Base-by-base conservation (phyloP, 2,888 invertebrate species). In the Dyspetes luteomarginatus region DNA sequence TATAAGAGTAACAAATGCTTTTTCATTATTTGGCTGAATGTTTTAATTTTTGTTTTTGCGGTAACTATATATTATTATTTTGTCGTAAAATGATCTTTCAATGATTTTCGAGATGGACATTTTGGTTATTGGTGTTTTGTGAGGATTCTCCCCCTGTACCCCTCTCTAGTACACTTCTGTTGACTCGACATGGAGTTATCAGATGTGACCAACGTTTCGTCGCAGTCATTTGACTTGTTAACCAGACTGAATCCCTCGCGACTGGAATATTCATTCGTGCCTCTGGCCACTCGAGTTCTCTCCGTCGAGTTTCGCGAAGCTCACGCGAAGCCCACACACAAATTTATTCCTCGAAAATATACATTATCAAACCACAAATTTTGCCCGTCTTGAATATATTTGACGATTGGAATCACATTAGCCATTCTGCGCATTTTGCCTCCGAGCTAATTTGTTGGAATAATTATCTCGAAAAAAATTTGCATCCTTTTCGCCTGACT, bases 231-330 rank as follows among this genome's bases (percentile, higher is more conserved):
- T 76, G 76, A 72, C 80, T 81, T 81, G 80, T 77, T 81, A 81
- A 81, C 80, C 68, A 77, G 76, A 81, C 62, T 52, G 48, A 76
- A 71, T 76, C 76, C 48, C 68, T 41, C 56, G 55, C 24, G 72
- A 55, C 48, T 64, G 62, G 80, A 81, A 81, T 81, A 81, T 81
- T 81, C 80, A 81, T 81, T 72, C 41, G n/a, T 56, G 62, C 80
- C 72, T 71, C 60, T 52, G 71, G 80, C 48, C 71, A 76, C 75
- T 71, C 19, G 36, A 22, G 24, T 41, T 41, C 55, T 22, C 24
- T 17, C 17, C 52, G 36, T 36, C 12, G 36, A 17, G 30, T 9
- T 48, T 4, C 60, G 55, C 75, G 71, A n/a, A n/a, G n/a, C n/a
- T 65, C 60, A 43, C 45, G 65, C 41, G 36, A 48, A 64, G 50